Evolutionary conservation across 2,113 vertebrate species (phyloP), one percentile per base, ranked within the genome.

Genomic region (Campylomormyrus tamandua): DNA sequence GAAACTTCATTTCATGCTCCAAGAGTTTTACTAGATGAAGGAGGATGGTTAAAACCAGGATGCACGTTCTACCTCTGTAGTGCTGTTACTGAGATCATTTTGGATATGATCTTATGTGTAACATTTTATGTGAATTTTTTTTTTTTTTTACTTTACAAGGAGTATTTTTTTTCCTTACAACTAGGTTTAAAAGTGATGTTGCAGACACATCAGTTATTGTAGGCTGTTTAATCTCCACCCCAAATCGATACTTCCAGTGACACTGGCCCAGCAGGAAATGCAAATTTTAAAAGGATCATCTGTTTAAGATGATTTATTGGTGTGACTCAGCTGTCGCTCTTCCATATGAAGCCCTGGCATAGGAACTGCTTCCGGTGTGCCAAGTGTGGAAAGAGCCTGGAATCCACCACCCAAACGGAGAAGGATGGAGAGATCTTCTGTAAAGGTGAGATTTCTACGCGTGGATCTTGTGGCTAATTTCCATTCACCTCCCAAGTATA

Each of bases 351-450:
- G 98, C 96, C 98, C 0, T 99, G 98, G 98, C 98, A 99, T 87
- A 99, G 98, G 96, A 98, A 97, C 93, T 99, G 98, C 91, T 99
- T 99, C 95, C 96, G 98, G 62, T 99, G 98, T 93, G 98, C 98
- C 62, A 99, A 98, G 87, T 99, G 98, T 94, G 98, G 98, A 11
- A 99, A 98, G 94, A 97, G 98, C 92, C 95, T 99, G 92, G 98
- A 99, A 93, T 99, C 98, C 6, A 99, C 98, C 89, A 99, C 98
- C 77, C 94, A 98, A 94, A 98, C 98, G 0, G 98, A 99, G 94
- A 99, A 99, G 91, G 98, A 99, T 0, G 98, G 98, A 66, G 98
- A 99, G 95, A 98, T 99, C 94, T 99, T 99, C 94, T 99, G 98
- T 95, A 99, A 99, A 98, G 97, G 98, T 99, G 93, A 95, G 94